Evolutionary conservation across 2,797 vertebrate species (phyloP), one percentile per base, ranked within the genome.

Genomic region (Lepus townsendii): DNA sequence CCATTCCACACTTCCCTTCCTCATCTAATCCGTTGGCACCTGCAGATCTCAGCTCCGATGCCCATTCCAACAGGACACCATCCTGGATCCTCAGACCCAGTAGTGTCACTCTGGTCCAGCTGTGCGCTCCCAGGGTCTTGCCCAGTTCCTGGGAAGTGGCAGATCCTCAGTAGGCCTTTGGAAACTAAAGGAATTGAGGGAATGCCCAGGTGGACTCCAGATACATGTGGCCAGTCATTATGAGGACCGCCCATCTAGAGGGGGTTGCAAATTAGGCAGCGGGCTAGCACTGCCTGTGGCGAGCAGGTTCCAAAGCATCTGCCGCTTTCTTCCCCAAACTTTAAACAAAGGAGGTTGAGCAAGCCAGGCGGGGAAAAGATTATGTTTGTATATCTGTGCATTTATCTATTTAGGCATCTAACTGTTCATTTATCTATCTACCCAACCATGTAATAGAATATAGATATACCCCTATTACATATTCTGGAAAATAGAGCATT

Each of bases 271-370:
- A 88, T 10, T 7, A 14, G 27, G 4, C 4, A 22, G 65, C 35
- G 22, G 60, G 26, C 12, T 60, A 30, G 75, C n/a, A 63, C 20
- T 47, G 19, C 9, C 1, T 2, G 6, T 11, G 22, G 93, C 35
- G 38, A 88, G 52, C 54, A 63, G 7, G 5, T 63, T 87, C 11
- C 57, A 63, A 76, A 60, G 30, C 42, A 6, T 52, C 30, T 63
- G 14, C 22, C 38, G 32, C 16, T 95, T 52, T 78, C 60, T 32
- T 92, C 32, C 62, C 47, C 52, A 72, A 77, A 63, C 38, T 80
- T 95, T 20, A 83, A 95, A 91, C 78, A 93, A 90, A 95, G 47
- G 68, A 77, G 66, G 75, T 42, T 47, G 9, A 54, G 20, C 78
- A 35, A 87, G 68, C 65, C 62, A 12, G 0, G 3, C 5, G 38